Conservation (phyloP, 2,797 vertebrate species). For the Sarcoramphus papa region DNA sequence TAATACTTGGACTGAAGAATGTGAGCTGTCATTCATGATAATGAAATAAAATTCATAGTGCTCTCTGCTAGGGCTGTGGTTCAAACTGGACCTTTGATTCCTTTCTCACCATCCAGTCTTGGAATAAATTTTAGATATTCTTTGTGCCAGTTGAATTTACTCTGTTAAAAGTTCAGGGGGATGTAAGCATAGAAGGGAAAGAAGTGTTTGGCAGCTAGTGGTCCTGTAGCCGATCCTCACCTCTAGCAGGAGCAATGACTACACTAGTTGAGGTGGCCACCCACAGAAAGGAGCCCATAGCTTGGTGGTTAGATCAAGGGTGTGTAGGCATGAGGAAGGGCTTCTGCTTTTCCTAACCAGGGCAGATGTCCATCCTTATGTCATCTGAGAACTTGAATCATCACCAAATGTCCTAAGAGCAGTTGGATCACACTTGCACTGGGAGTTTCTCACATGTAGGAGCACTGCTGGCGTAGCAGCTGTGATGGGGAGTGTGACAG, state of each 20-base stretch:
- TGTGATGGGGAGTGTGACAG: not conserved
- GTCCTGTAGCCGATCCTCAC: not conserved
- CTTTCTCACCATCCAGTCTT: not conserved
- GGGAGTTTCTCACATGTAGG: not conserved
- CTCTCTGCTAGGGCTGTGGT: not conserved
- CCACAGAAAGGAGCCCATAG: not conserved
- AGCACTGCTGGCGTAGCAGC: rapidly evolving
- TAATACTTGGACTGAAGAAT: not conserved
- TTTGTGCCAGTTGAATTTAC: not conserved
- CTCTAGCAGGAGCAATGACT: not conserved
- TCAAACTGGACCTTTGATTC: not conserved
- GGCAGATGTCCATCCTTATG: not conserved
- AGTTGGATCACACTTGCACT: not conserved
- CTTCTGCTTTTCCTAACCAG: not conserved
- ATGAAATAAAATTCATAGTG: not conserved
- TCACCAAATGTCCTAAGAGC: not conserved
- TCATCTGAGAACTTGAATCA: not conserved
- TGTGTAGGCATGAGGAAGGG: not conserved
- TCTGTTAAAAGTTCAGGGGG: not conserved
- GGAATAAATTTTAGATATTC: not conserved
- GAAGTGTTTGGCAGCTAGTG: not conserved
- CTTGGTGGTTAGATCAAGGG: not conserved
- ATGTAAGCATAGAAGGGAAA: not conserved
- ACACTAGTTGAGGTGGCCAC: not conserved
- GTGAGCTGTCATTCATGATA: not conserved